These are phyloP conservation scores for Rhorus exstirpatorius DNA, from an alignment of 2,888 invertebrate species.

Conservation along the genomic window DNA sequence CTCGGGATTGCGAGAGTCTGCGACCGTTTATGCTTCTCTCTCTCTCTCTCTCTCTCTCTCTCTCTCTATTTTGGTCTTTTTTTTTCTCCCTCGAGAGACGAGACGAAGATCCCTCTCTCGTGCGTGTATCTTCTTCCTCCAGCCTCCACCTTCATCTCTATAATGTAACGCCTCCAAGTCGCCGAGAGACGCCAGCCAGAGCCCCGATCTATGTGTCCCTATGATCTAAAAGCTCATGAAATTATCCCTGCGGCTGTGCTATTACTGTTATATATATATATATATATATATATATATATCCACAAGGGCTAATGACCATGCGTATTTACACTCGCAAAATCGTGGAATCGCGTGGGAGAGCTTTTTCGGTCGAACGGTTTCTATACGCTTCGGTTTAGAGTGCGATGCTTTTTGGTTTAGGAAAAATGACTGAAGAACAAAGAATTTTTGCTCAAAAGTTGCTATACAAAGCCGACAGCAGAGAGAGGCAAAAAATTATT, in stretches of 20 bases:
- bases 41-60: conserved; percentile 26
- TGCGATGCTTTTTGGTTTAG: too few species aligned
- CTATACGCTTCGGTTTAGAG: too few species aligned
- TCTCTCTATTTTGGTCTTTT: not conserved
- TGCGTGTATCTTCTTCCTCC: too few species aligned
- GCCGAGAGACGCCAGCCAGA: too few species aligned
- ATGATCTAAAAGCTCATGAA: conserved; percentile 48
- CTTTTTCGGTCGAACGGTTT: too few species aligned
- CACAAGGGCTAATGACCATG: conserved; percentile 61
- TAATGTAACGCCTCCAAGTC: conserved; percentile 42
- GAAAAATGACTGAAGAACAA: too few species aligned
- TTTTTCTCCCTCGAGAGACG: conserved; percentile 20
- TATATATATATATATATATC: too few species aligned
- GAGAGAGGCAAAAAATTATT: too few species aligned
- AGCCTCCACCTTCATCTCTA: conserved; percentile 32
- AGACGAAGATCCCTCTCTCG: conserved; percentile 40
- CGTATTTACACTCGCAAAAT: not conserved
- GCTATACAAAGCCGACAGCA: too few species aligned
- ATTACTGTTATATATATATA: conserved; percentile 30
- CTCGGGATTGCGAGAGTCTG: conserved; percentile 33
- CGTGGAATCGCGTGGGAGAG: too few species aligned
- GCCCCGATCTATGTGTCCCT: conserved; percentile 39
- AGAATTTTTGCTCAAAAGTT: too few species aligned
- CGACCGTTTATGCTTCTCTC: conserved; percentile 8
- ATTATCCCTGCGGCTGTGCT: conserved; percentile 25